Evolutionary conservation across 2,113 vertebrate genomes (phyloP).

Genomic region (Leptosomus discolor): DNA sequence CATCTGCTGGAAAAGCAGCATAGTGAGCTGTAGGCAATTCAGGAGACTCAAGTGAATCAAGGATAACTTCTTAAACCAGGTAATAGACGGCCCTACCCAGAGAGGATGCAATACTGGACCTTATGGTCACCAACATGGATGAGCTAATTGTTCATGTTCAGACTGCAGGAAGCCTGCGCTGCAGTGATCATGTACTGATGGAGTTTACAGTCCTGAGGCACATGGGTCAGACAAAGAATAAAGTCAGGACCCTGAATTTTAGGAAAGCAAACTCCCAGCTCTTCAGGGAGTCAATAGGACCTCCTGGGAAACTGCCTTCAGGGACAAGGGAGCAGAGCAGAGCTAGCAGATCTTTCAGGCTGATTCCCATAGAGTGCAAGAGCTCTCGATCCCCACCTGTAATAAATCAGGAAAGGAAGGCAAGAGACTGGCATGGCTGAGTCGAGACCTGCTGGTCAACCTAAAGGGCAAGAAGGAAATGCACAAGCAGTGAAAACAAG

Average conservation of each 20-base stretch:
- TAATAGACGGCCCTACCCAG: neutral
- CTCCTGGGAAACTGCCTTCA: neutral
- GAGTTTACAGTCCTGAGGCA: neutral
- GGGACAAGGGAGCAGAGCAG: neutral
- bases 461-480: neutral
- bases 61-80: neutral
- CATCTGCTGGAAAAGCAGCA: neutral
- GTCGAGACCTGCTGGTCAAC: neutral
- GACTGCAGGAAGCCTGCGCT: neutral
- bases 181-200: neutral
- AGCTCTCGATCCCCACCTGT: neutral
- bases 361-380: neutral
- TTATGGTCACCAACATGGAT: neutral
- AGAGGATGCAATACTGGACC: neutral
- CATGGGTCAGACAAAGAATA: neutral
- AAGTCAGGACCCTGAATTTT: neutral
- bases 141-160: fast-evolving
- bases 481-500: neutral
- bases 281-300: neutral
- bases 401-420: neutral
- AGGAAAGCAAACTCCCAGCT: neutral
- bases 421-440: neutral
- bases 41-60: neutral
- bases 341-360: neutral
- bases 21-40: neutral